These are phyloP conservation scores for Pectinophora gossypiella DNA, from an alignment of 1,140 invertebrate species.

Conservation along the genomic window DNA sequence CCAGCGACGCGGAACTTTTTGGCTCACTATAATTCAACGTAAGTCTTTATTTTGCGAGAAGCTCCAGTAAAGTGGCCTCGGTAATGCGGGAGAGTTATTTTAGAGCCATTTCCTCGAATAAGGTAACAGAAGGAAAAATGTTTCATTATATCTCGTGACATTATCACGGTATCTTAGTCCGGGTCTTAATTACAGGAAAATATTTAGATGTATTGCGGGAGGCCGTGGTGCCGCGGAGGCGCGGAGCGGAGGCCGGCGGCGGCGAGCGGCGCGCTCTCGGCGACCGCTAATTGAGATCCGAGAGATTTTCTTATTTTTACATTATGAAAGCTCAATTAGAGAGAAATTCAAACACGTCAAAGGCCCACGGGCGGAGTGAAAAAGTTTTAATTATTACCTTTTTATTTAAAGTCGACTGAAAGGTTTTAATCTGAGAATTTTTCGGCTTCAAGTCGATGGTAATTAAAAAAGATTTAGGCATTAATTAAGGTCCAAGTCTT, in stretches of 20 bases:
- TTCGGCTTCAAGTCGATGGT: neutral
- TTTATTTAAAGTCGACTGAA: constrained; percentile 4
- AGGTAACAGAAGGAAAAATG: no score
- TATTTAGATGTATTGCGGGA: no score
- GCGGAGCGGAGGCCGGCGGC: no score
- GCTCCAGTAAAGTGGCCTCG: neutral
- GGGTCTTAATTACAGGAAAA: no score
- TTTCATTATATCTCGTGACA: no score
- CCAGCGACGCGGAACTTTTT: neutral
- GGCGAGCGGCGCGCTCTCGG: no score
- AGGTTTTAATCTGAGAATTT: constrained; percentile 1
- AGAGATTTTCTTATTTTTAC: neutral
- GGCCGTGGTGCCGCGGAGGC: no score
- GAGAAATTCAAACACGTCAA: neutral
- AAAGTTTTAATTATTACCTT: constrained; percentile 5
- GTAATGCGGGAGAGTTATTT: neutral
- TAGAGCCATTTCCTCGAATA: neutral
- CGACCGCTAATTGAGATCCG: neutral
- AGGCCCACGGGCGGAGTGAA: neutral
- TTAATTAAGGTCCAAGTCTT: neutral
- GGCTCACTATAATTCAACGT: neutral
- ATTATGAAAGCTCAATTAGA: constrained; percentile 1
- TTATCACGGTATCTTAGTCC: neutral
- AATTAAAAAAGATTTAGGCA: neutral
- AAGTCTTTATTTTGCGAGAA: neutral